These are phyloP conservation scores for Drosophila takahashii DNA, from an alignment of 1,140 invertebrate species.

Conservation along the genomic window DNA sequence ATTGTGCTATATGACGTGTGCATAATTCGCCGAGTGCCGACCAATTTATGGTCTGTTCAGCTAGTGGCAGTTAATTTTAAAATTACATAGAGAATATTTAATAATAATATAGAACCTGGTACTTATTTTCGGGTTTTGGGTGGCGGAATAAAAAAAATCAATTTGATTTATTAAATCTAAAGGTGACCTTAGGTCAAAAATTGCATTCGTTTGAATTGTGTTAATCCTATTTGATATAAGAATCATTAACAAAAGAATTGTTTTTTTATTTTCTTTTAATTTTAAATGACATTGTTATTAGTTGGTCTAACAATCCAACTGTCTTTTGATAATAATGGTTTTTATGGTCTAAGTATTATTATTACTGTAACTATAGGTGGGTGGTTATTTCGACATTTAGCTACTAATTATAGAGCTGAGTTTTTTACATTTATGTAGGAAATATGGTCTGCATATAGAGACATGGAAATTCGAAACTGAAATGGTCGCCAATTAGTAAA, in stretches of 20 bases:
- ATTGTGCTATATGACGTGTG: conserved; percentile 79
- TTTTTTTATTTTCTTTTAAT: too few relatives aligned
- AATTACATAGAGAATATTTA: conserved; percentile 2
- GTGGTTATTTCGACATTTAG: not conserved
- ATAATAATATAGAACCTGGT: not conserved
- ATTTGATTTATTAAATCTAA: too few relatives aligned
- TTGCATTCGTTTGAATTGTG: not conserved
- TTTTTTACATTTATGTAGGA: not conserved
- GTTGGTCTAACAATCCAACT: too few relatives aligned
- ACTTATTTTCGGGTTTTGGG: not conserved
- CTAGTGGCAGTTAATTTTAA: not conserved
- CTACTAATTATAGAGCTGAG: conserved; percentile 31
- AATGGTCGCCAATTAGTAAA: not conserved
- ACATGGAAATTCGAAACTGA: not conserved
- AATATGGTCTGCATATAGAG: not conserved
- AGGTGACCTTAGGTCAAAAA: too few relatives aligned
- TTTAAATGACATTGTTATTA: too few relatives aligned
- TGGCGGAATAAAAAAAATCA: not conserved
- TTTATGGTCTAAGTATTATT: too few relatives aligned
- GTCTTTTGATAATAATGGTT: too few relatives aligned
- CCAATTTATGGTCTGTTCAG: conserved; percentile 16
- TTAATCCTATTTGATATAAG: too few relatives aligned
- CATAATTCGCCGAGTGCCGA: conserved; percentile 50
- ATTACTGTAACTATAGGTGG: not conserved
- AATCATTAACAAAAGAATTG: not conserved